phyloP scores from a whole-genome alignment of 1,140 invertebrate genomes.

The Drosophila funebris region DNA sequence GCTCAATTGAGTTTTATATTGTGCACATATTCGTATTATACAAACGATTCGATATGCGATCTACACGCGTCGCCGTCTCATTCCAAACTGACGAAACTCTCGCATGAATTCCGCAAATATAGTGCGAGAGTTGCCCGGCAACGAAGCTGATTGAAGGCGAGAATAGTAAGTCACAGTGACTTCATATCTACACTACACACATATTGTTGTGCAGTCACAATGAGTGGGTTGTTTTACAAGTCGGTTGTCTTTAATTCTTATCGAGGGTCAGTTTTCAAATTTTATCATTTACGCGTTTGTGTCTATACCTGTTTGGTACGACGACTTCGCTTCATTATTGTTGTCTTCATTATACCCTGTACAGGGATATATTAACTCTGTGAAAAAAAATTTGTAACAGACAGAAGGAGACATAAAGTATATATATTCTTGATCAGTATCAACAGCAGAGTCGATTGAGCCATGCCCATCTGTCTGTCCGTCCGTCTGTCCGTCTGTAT shows the following conservation, averaged over 20 bases:
- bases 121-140: background rate
- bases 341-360: too few relatives aligned
- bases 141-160: background rate
- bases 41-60: background rate
- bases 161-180: background rate
- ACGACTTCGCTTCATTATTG: too few relatives aligned
- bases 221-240: background rate
- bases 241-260: background rate
- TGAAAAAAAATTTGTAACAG: too few relatives aligned
- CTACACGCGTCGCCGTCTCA: conserved; percentile 1
- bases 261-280: background rate
- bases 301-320: background rate
- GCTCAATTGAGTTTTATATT: background rate
- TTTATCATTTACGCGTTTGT: background rate
- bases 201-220: background rate
- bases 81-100: conserved; percentile 39
- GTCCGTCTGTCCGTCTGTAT: too few relatives aligned
- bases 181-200: background rate
- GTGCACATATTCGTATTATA: background rate
- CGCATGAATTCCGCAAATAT: conserved; percentile 32
- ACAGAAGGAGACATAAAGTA: too few relatives aligned
- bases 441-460: too few relatives aligned
- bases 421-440: too few relatives aligned
- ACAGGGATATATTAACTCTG: too few relatives aligned
- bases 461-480: too few relatives aligned